Evolutionary conservation across 2,797 vertebrate genomes (phyloP).

Genomic region (Sphaeramia orbicularis): DNA sequence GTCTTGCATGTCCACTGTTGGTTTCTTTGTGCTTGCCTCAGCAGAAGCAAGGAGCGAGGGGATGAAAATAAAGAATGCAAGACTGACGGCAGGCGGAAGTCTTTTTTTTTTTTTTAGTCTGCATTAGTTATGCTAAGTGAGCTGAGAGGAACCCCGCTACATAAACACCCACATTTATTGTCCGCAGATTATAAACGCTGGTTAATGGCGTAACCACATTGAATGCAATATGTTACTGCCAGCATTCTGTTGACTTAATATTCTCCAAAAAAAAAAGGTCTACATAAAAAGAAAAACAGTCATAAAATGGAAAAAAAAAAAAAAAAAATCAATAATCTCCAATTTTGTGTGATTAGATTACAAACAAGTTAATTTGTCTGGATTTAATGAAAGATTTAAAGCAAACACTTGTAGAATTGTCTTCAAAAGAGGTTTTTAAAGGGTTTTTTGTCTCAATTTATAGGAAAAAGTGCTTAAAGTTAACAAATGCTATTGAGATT

Average conservation of each 20-base stretch:
- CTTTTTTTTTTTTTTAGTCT: not conserved
- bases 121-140: not conserved
- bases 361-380: no score
- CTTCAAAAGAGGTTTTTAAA: no score
- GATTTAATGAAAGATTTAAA: no score
- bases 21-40: constrained; percentile 59
- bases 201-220: not conserved
- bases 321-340: no score
- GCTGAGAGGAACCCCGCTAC: not conserved
- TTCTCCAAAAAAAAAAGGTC: no score
- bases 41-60: constrained; percentile 39
- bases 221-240: not conserved
- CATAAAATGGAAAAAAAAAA: no score
- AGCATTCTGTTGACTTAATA: not conserved
- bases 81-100: not conserved
- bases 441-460: no score
- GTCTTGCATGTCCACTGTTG: constrained; percentile 13
- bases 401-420: no score
- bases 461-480: no score
- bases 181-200: not conserved
- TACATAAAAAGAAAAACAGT: no score
- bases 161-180: not conserved
- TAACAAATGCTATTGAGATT: no score
- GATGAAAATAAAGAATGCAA: constrained; percentile 12
- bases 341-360: no score